These are phyloP conservation scores for Drosophila dives DNA, from an alignment of 2,888 invertebrate genomes.

Conservation along the genomic window DNA sequence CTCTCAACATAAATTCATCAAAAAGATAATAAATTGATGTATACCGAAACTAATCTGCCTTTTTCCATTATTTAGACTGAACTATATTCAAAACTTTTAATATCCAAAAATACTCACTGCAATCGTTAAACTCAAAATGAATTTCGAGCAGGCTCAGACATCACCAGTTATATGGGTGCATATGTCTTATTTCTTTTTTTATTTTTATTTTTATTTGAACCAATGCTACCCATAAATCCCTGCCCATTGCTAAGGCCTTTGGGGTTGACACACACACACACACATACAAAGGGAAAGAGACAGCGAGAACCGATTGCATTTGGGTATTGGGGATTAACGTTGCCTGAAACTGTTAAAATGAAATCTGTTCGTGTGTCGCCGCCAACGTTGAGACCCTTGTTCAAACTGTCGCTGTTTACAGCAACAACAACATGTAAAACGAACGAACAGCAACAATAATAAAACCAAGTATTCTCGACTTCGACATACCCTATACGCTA, in stretches of 20 bases:
- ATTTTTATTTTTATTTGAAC: background rate
- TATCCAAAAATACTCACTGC: constrained; percentile 22
- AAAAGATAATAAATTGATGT: background rate
- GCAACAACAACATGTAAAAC: constrained; percentile 39
- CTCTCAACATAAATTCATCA: background rate
- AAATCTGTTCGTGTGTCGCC: constrained; percentile 74
- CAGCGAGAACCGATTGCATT: constrained; percentile 75
- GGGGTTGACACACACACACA: constrained; percentile 37
- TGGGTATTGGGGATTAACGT: constrained; percentile 81
- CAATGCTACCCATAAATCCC: constrained; percentile 65
- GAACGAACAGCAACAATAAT: constrained; percentile 31
- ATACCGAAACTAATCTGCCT: background rate
- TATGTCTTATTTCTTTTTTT: constrained; percentile 19
- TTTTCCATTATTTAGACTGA: background rate
- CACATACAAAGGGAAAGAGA: constrained; percentile 1
- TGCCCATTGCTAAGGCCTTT: constrained; percentile 47
- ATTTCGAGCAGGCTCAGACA: constrained; percentile 11
- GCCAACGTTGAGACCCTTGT: constrained; percentile 70
- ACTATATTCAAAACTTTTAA: constrained; percentile 8
- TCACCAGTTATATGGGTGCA: constrained; percentile 37
- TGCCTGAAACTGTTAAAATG: constrained; percentile 79
- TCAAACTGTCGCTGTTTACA: constrained; percentile 73
- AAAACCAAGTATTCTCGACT: background rate
- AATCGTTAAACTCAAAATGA: constrained; percentile 29
- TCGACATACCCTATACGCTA: background rate